These are phyloP conservation scores for Megaceryle torquata DNA, from an alignment of 2,113 vertebrate species.

Conservation along the genomic window DNA sequence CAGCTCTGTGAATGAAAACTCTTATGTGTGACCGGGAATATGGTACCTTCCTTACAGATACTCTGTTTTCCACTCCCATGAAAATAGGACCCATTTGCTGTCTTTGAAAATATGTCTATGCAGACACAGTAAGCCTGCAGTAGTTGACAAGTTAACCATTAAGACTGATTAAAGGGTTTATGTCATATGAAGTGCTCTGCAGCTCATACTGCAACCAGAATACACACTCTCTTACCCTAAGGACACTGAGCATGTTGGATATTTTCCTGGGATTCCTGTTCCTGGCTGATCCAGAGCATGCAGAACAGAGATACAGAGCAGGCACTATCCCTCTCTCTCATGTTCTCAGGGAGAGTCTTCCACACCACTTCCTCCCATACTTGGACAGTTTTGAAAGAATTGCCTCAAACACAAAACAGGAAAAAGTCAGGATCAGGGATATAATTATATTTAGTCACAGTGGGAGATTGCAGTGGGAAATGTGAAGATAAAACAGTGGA, in stretches of 20 bases:
- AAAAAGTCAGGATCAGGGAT: background rate
- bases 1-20: background rate
- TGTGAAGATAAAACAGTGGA: background rate
- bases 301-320: background rate
- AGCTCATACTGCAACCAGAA: background rate
- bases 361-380: background rate
- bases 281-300: background rate
- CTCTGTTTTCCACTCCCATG: background rate
- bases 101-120: background rate
- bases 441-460: constrained; percentile 8
- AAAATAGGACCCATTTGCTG: background rate
- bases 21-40: background rate
- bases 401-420: background rate
- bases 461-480: background rate
- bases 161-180: background rate
- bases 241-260: background rate
- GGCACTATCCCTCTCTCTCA: background rate
- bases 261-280: constrained; percentile 6
- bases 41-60: background rate
- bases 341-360: background rate
- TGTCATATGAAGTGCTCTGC: background rate
- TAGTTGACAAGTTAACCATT: background rate
- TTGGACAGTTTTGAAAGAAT: background rate
- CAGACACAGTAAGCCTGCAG: background rate
- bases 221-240: background rate